A percentile compares a stretch with the other conserved stretches of the same genome.
phyloP scores from a whole-genome alignment of 2,888 invertebrate species.

The Acronicta leporina region DNA sequence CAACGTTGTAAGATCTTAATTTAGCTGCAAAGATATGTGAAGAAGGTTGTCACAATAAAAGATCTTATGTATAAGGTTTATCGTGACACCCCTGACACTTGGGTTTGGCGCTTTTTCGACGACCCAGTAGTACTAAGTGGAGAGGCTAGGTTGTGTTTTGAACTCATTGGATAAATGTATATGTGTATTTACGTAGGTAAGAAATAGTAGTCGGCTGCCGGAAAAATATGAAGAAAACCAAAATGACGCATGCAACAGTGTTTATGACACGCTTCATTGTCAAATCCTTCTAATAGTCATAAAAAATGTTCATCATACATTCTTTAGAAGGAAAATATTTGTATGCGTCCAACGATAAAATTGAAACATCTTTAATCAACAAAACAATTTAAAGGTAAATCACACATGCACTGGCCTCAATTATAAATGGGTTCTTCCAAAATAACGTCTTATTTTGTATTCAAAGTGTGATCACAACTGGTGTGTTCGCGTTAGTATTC shows the following conservation, averaged over 20 bases:
- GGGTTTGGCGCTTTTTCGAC: too few relatives aligned
- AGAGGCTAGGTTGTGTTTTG: too few relatives aligned
- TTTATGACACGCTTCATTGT: constrained; percentile 29
- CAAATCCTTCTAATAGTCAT: constrained; percentile 28
- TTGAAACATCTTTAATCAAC: constrained; percentile 12
- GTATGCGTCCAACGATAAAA: constrained; percentile 33
- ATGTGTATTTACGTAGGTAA: too few relatives aligned
- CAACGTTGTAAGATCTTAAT: constrained; percentile 15
- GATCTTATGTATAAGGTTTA: neutral
- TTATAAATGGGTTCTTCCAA: constrained; percentile 60
- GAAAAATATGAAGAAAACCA: constrained; percentile 11
- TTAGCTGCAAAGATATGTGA: neutral
- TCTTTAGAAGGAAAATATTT: constrained; percentile 27
- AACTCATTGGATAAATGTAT: too few relatives aligned
- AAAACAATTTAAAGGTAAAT: constrained; percentile 50
- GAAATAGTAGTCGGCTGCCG: neutral
- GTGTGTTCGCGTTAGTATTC: constrained; percentile 79
- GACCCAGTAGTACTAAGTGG: too few relatives aligned
- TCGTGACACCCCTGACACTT: neutral
- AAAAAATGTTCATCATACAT: constrained; percentile 6
- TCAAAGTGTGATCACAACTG: constrained; percentile 63
- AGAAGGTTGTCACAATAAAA: too few relatives aligned
- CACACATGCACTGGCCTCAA: constrained; percentile 58
- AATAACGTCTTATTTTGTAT: constrained; percentile 73
- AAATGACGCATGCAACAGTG: constrained; percentile 5